phyloP scores from a whole-genome alignment of 2,797 vertebrate genomes.

The Gallinago stenura region DNA sequence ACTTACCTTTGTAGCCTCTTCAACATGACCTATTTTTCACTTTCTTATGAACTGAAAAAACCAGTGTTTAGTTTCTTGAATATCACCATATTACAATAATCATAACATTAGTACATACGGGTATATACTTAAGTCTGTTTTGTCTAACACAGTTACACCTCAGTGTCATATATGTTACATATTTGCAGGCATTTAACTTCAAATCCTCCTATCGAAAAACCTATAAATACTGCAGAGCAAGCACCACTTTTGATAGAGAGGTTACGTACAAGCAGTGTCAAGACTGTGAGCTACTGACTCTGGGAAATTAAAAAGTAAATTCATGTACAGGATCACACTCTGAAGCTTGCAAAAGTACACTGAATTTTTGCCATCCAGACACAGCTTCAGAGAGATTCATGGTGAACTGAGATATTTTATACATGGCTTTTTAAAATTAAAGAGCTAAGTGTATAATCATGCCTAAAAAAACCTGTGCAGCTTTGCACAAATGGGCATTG shows the following conservation, averaged over 20 bases:
- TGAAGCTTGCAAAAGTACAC: background rate
- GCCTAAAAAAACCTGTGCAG: background rate
- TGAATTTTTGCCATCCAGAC: background rate
- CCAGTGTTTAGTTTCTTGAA: background rate
- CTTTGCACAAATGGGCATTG: background rate
- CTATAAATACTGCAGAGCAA: background rate
- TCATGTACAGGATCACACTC: background rate
- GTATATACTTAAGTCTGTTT: background rate
- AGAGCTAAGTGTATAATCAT: background rate
- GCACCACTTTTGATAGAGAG: background rate
- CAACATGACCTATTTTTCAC: slow-evolving; percentile 11
- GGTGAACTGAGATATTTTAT: background rate
- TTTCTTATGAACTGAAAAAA: background rate
- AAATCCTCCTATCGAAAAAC: background rate
- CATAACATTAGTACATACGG: background rate
- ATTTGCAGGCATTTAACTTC: background rate
- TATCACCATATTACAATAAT: background rate
- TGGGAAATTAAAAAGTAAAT: background rate
- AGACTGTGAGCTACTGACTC: background rate
- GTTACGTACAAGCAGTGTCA: background rate
- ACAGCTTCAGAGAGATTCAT: background rate
- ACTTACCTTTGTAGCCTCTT: slow-evolving; percentile 8
- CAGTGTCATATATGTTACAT: background rate
- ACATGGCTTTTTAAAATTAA: background rate
- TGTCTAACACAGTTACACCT: background rate